phyloP scores from a whole-genome alignment of 1,140 invertebrate species.

The Saccostrea glomerata region DNA sequence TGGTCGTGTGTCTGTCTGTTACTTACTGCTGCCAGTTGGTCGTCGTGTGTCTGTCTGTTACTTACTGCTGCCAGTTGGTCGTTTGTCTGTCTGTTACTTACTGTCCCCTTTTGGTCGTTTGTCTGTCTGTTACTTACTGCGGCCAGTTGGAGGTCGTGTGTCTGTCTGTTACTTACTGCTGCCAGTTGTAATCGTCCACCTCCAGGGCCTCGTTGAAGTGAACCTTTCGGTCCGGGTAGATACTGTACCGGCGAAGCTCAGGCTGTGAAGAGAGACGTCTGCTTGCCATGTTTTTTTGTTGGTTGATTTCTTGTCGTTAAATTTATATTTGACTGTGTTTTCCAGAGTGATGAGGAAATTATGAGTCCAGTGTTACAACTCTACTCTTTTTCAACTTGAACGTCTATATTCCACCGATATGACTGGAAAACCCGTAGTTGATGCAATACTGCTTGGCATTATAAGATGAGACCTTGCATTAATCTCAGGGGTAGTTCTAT shows the following conservation, averaged over 20 bases:
- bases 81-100: too few species aligned
- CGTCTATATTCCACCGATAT: neutral
- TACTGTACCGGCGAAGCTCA: slow-evolving; percentile 30
- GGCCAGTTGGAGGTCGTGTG: too few species aligned
- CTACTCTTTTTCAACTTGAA: neutral
- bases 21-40: too few species aligned
- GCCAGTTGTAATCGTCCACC: neutral
- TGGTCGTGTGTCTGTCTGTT: too few species aligned
- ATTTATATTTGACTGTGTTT: neutral
- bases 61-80: too few species aligned
- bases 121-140: neutral
- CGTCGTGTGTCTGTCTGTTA: neutral
- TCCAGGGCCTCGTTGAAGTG: slow-evolving; percentile 18
- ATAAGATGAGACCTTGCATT: neutral
- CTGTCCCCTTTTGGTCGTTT: too few species aligned
- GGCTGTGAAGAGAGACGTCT: slow-evolving; percentile 11
- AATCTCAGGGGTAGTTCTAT: neutral
- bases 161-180: too few species aligned
- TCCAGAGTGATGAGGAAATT: slow-evolving; percentile 10
- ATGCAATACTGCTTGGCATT: neutral
- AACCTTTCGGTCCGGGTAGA: slow-evolving; percentile 21
- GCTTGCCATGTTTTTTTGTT: neutral
- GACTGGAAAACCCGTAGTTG: neutral
- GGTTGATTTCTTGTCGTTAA: neutral
- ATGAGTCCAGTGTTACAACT: neutral